These are phyloP conservation scores for Emesis castigata DNA, from an alignment of 2,888 invertebrate species.

Conservation along the genomic window DNA sequence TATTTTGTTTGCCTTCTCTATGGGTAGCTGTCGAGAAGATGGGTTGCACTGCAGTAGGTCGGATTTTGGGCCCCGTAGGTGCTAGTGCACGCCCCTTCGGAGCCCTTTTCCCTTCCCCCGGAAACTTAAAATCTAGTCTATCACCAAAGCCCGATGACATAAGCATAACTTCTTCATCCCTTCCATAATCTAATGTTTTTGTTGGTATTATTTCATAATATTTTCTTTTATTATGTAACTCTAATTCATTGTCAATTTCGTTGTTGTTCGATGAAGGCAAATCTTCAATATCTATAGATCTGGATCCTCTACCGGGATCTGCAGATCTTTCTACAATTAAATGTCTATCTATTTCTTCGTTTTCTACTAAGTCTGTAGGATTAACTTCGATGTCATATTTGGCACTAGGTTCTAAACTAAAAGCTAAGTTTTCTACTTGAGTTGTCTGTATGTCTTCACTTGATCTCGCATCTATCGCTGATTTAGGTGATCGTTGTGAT, in stretches of 20 bases:
- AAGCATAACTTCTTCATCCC: slow-evolving; percentile 78
- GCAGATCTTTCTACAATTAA: slow-evolving; percentile 87
- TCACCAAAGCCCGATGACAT: slow-evolving; percentile 82
- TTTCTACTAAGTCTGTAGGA: slow-evolving; percentile 62
- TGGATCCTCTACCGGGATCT: slow-evolving; percentile 81
- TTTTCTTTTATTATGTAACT: slow-evolving; percentile 83
- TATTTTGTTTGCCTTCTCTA: slow-evolving; percentile 83
- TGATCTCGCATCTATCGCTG: slow-evolving; percentile 76
- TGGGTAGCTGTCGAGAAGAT: slow-evolving; percentile 86
- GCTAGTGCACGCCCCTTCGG: slow-evolving; percentile 91
- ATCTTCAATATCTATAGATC: slow-evolving; percentile 87
- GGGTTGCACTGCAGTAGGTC: slow-evolving; percentile 85
- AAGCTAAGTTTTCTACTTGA: slow-evolving; percentile 76
- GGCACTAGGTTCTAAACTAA: slow-evolving; percentile 82
- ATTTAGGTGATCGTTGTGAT: slow-evolving; percentile 93
- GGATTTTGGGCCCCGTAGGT: slow-evolving; percentile 91
- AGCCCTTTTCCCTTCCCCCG: slow-evolving; percentile 95
- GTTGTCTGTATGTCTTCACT: slow-evolving; percentile 78
- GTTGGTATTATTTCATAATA: slow-evolving; percentile 88
- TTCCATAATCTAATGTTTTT: slow-evolving; percentile 80
- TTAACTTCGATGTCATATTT: slow-evolving; percentile 72
- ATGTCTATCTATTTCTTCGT: slow-evolving; percentile 77
- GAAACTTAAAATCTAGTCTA: slow-evolving; percentile 84
- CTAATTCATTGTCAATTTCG: slow-evolving; percentile 88
- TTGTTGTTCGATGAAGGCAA: slow-evolving; percentile 86